These are phyloP conservation scores for Neogobius melanostomus DNA, from an alignment of 2,113 vertebrate species.

Conservation along the genomic window DNA sequence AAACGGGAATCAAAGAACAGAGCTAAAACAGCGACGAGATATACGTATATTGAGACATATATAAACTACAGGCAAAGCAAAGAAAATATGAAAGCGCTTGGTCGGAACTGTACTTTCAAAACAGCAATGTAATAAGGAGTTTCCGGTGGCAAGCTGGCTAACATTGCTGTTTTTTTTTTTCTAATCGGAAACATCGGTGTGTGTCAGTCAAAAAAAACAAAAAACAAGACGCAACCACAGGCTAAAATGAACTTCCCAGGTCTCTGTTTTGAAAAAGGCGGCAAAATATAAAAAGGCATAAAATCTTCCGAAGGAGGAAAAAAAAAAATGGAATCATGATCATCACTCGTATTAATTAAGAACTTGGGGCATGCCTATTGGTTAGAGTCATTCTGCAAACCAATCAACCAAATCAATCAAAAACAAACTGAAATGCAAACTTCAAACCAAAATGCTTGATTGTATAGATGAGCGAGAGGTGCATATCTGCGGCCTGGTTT, in stretches of 20 bases:
- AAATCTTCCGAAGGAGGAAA: neutral
- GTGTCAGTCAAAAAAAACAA: neutral
- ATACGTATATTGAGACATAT: conserved; percentile 31
- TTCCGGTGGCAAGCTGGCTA: conserved; percentile 18
- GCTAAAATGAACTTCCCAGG: conserved; percentile 33
- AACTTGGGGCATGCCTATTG: conserved; percentile 72
- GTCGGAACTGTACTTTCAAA: conserved; percentile 42
- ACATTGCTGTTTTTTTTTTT: conserved; percentile 7
- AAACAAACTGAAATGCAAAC: conserved; percentile 45
- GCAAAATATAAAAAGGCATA: conserved; percentile 39
- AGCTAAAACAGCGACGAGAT: conserved; percentile 23
- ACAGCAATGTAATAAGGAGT: conserved; percentile 22
- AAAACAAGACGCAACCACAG: conserved; percentile 42
- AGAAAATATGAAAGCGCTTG: conserved; percentile 34
- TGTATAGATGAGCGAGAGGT: conserved; percentile 73
- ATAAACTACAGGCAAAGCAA: conserved; percentile 39
- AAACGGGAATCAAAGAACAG: conserved; percentile 35
- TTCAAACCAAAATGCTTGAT: conserved; percentile 62
- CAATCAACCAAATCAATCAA: conserved; percentile 58
- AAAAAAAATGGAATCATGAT: conserved; percentile 24
- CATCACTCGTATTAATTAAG: conserved; percentile 40
- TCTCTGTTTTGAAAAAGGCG: neutral
- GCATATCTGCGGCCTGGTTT: conserved; percentile 58
- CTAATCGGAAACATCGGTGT: conserved; percentile 27
- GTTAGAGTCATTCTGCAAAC: conserved; percentile 67